Evolutionary conservation across 2,113 vertebrate species (phyloP).

Genomic region (Butorides virescens): DNA sequence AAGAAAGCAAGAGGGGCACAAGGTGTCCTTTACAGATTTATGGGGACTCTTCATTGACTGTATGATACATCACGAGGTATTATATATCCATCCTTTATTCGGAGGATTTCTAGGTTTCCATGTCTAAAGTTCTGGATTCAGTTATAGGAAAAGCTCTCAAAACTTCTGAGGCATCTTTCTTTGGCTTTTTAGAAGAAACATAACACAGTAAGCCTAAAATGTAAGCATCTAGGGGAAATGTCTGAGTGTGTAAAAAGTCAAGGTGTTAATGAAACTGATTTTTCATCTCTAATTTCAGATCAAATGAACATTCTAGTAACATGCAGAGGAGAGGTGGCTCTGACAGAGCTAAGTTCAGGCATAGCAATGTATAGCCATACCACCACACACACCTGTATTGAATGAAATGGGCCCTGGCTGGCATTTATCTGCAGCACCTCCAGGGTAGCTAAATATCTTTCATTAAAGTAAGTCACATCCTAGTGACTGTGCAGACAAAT

Average conservation of each 20-base stretch:
- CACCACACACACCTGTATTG: background rate
- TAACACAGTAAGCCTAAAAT: background rate
- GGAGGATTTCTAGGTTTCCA: background rate
- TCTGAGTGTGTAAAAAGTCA: background rate
- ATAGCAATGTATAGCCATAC: background rate
- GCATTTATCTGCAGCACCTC: background rate
- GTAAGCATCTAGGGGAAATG: background rate
- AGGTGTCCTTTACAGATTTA: slow-evolving; percentile 70
- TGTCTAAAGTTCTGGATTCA: background rate
- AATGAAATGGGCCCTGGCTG: background rate
- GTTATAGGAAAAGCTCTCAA: background rate
- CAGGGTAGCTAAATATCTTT: background rate
- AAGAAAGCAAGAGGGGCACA: slow-evolving; percentile 57
- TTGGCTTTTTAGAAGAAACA: background rate
- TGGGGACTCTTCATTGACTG: slow-evolving; percentile 76
- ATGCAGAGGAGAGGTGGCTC: background rate
- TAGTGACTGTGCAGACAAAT: rapidly evolving
- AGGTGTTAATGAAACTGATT: background rate
- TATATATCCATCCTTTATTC: background rate
- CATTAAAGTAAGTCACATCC: background rate
- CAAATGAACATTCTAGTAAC: background rate
- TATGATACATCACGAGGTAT: slow-evolving; percentile 54
- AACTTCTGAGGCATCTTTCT: background rate
- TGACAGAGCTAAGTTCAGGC: background rate
- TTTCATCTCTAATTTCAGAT: background rate